Evolutionary conservation across 2,888 invertebrate species (phyloP).

Genomic region (Perithous albicinctus): DNA sequence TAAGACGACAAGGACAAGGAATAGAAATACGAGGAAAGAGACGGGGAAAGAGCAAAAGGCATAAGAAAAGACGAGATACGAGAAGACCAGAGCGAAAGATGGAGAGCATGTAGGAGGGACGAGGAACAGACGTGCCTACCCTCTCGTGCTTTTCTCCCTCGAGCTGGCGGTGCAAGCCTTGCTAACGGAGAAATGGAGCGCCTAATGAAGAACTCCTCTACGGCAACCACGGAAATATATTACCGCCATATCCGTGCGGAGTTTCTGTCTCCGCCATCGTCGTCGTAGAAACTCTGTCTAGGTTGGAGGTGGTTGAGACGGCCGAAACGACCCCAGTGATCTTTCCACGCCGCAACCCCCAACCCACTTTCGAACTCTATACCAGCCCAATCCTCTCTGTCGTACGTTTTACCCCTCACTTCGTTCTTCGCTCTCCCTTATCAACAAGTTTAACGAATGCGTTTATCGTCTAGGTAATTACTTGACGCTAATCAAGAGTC

Average conservation of each 20-base stretch:
- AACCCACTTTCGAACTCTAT: slow-evolving; percentile 4
- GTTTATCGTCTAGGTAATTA: slow-evolving; percentile 39
- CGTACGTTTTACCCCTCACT: slow-evolving; percentile 15
- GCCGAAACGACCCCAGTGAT: slow-evolving; percentile 44
- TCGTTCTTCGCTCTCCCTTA: neutral
- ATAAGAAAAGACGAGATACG: slow-evolving; percentile 1
- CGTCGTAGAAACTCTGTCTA: slow-evolving; percentile 37
- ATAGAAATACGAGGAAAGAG: slow-evolving; percentile 11
- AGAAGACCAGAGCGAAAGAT: slow-evolving; percentile 4
- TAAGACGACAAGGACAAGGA: slow-evolving; percentile 25
- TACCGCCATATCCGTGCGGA: slow-evolving; percentile 35
- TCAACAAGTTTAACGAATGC: slow-evolving; percentile 46
- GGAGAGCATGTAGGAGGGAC: neutral
- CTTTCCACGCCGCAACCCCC: slow-evolving; percentile 34
- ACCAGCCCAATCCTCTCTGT: neutral
- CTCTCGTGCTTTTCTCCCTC: slow-evolving; percentile 21
- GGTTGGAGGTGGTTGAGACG: slow-evolving; percentile 32
- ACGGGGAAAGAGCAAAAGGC: slow-evolving; percentile 1
- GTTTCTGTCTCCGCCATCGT: slow-evolving; percentile 17
- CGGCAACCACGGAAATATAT: slow-evolving; percentile 53
- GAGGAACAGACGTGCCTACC: slow-evolving; percentile 24
- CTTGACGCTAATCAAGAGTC: neutral
- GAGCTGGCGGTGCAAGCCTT: slow-evolving; percentile 22
- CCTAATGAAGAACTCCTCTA: slow-evolving; percentile 65
- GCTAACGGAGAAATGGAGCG: slow-evolving; percentile 64